Evolutionary conservation across 2,888 invertebrate genomes (phyloP), one percentile per base, ranked within the genome.

Genomic region (Lathronympha strigana): DNA sequence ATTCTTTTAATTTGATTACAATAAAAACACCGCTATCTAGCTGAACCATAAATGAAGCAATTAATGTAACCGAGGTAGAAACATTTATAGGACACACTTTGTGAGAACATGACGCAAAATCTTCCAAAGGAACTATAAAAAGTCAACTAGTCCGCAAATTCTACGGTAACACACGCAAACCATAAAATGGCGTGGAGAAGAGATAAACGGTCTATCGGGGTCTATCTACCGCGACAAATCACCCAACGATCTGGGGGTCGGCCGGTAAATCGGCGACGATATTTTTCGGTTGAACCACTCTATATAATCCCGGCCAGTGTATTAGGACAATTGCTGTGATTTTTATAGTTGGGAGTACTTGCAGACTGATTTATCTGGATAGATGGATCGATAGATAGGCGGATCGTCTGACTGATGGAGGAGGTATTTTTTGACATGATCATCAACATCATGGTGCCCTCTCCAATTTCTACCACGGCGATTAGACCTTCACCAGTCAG

Each of bases 171-270:
- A 57, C 38, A 57, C 33, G 43, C 25, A 17, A 17, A 23, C 49
- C 50, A 51, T 51, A 43, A 58, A 53, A 60, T 33, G 45, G 64
- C 36, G 51, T 45, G 17, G 50, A 57, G 40, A 57, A 58, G 36
- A 64, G 58, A 64, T 53, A 64, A 53, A 60, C 60, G 47, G 49
- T 15, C 60, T 13, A 25, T 25, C 53, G 45, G 58, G 21, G 28
- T 64, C 36, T 58, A 53, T 60, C 58, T 25, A 50, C 63, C 51
- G 31, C 60, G 60, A 53, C 64, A 64, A 60, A 64, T 60, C 64
- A 64, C 53, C 33, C 51, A 60, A 63, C 40, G 43, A 47, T 60
- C 64, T 23, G 51, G 45, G 62, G 64, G 64, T 58, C 64, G 64
- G 51, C 43, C 58, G 43, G 60, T 64, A 60, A 64, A 64, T 60